Conservation (phyloP, 2,113 vertebrate species). For the Cephalopholis sonnerati region DNA sequence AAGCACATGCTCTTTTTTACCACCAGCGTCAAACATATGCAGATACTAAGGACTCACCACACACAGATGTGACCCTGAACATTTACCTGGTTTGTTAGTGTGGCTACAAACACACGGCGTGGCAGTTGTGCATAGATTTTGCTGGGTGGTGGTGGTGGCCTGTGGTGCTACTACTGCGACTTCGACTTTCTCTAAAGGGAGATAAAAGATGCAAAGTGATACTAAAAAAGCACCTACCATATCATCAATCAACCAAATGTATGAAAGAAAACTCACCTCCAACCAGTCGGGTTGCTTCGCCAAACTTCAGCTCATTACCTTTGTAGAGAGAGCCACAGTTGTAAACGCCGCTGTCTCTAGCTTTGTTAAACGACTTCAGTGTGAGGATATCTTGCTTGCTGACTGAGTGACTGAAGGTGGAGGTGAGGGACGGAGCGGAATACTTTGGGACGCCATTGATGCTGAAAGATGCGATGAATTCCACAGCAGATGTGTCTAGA, state of each 20-base stretch:
- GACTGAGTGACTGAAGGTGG: accelerated
- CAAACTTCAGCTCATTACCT: constrained; percentile 43
- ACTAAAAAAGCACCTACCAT: neutral
- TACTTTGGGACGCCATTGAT: accelerated
- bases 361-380: constrained; percentile 54
- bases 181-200: neutral
- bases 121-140: accelerated
- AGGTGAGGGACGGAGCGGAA: accelerated
- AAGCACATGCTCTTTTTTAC: constrained; percentile 9
- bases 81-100: neutral
- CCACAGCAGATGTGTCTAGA: constrained; percentile 1
- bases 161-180: accelerated
- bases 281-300: neutral
- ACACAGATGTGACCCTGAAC: neutral
- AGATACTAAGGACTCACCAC: neutral
- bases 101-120: constrained; percentile 10
- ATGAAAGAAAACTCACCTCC: constrained; percentile 63
- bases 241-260: neutral
- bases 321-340: constrained; percentile 51
- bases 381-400: accelerated
- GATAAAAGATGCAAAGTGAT: neutral
- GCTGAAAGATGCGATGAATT: constrained; percentile 67
- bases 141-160: neutral
- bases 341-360: constrained; percentile 67
- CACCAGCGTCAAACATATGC: neutral